Base-by-base conservation (phyloP, 92 coral and sea anemone genomes). In the Galaxea fascicularis region DNA sequence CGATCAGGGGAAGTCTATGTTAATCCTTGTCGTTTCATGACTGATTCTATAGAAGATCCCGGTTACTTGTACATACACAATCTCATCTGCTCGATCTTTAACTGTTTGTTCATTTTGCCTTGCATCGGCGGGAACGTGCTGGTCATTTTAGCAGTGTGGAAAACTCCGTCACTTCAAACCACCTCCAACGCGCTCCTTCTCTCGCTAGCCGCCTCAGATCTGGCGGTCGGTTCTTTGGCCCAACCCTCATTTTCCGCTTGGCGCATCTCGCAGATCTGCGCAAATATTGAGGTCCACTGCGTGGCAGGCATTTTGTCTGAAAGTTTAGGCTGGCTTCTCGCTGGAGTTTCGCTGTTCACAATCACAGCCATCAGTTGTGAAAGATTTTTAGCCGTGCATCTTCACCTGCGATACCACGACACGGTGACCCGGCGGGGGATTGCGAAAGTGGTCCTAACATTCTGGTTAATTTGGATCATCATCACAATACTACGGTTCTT, bases 161-260 rank as follows among this genome's bases (percentile, higher is more conserved):
- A 45, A 64, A 83, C 87, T 2, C 87, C 87, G 57, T 60, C 87
- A 26, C 81, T 83, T 29, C 87, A 74, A 49, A 83, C 87, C 1
- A 20, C 87, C 11, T 83, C 87, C 35, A 83, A 71, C 25, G 64
- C 65, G 14, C 65, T 83, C 0, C 81, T 83, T 26, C 52, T 73
- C 16, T 44, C 81, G 2, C 28, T 83, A 3, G 87, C 87, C 20
- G 65, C 82, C 8, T 73, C 87, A 4, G 87, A 83, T 65, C 66
- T 83, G 6, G 81, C 82, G 0, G 87, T 83, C 4, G 87, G 80
- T 9, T 9, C 47, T 1, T 20, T 83, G 16, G 87, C 82, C n/a
- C 87, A 83, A 49, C 87, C 87, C 17, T 22, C 87, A 10, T 83
- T 73, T 29, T 27, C 80, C 2, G 69, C 71, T 0, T 74, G 82